These are phyloP conservation scores for Oceanodroma leucorhoa DNA, from an alignment of 2,797 vertebrate species.

Conservation along the genomic window DNA sequence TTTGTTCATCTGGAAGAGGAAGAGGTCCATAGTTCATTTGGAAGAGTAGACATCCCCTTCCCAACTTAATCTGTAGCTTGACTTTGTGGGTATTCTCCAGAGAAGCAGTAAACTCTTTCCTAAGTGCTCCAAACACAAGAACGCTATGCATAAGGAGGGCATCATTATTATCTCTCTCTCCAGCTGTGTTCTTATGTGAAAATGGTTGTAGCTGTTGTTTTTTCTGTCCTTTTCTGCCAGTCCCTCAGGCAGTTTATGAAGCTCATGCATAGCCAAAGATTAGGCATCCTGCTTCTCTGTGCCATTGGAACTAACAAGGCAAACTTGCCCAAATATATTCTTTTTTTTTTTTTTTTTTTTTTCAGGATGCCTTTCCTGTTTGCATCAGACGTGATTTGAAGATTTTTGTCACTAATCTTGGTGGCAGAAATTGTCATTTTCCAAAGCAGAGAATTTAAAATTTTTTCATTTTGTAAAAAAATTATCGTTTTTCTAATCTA, in stretches of 20 bases:
- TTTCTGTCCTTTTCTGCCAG: conserved; percentile 30
- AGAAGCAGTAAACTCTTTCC: not conserved
- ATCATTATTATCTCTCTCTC: conserved; percentile 2
- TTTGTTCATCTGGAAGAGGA: not conserved
- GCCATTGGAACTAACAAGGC: not conserved
- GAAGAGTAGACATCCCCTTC: not conserved
- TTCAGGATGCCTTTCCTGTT: not conserved
- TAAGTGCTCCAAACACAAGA: not conserved
- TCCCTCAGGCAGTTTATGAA: conserved; percentile 41
- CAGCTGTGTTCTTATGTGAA: conserved; percentile 43
- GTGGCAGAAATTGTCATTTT: not conserved
- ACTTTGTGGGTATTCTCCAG: not conserved
- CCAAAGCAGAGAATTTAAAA: not conserved
- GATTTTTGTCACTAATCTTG: not conserved
- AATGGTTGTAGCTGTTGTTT: conserved; percentile 18
- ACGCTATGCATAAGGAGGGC: not conserved
- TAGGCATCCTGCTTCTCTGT: not conserved
- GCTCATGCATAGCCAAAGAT: conserved; percentile 23
- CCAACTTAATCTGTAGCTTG: not conserved
- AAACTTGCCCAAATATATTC: not conserved
- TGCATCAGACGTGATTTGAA: not conserved
- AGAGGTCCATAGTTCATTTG: not conserved
- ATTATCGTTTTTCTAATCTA: not conserved
- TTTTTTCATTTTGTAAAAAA: not conserved
- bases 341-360: not conserved